Percentiles rank a stretch among this genome's conserved stretches.
phyloP scores from a whole-genome alignment of 2,113 vertebrate species.

The Platycercus adscitus region DNA sequence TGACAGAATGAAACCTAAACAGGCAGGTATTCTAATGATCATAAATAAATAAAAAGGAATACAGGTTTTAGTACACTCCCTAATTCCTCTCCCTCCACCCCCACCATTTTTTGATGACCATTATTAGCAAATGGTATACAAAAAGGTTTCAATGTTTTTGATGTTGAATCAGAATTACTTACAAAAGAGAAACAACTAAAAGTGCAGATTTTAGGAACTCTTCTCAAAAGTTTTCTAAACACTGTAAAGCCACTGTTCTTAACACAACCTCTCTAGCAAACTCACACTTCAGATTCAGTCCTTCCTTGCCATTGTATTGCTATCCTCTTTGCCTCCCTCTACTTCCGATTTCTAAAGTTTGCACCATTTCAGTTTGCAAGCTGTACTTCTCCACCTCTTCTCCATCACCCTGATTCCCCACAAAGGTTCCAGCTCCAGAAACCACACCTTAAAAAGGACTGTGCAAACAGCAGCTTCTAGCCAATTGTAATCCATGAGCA shows the following conservation, averaged over 20 bases:
- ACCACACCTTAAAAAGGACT: background rate
- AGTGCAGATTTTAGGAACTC: background rate
- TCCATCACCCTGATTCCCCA: background rate
- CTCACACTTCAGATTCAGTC: background rate
- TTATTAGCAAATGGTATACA: background rate
- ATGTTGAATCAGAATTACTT: background rate
- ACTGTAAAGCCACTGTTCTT: background rate
- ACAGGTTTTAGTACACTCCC: background rate
- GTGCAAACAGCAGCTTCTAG: background rate
- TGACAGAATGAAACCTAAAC: background rate
- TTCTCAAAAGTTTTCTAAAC: background rate
- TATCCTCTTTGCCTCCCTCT: background rate
- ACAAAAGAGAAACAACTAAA: background rate
- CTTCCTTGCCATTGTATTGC: background rate
- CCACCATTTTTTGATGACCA: background rate
- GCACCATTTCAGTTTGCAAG: background rate
- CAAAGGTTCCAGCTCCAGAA: background rate
- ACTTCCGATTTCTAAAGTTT: background rate
- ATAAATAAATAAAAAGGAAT: background rate
- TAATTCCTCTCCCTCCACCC: background rate
- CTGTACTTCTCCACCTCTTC: background rate
- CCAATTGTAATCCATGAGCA: background rate
- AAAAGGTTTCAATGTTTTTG: background rate
- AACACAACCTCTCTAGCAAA: background rate
- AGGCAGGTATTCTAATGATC: background rate